Evolutionary conservation across 1,140 invertebrate genomes (phyloP), one percentile per base, ranked within the genome.

Genomic region (Gonioctena quinquepunctata): DNA sequence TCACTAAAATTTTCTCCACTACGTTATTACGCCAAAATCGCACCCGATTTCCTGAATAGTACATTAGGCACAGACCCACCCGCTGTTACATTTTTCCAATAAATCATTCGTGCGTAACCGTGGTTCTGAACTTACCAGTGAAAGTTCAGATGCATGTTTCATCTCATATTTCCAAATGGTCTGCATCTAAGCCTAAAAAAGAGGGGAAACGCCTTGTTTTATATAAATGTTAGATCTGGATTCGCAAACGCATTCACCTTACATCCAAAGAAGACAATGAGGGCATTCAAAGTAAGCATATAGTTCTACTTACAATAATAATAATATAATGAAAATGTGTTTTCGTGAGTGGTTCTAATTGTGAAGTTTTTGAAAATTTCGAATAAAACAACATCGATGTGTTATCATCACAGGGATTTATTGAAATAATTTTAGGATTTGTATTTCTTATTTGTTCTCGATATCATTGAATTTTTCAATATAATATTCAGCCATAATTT

Each of bases 121-220:
- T 26, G 23, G 13, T 27, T 21, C 4, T 0, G 50, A 42, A 21
- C 50, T 54, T 54, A 61, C 16, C 27, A 61, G 59, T 61, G 59
- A 61, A 61, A 61, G 59, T 61, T 27, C 16, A 13, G 23, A 61
- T 61, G 27, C 23, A 61, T 42, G 33, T 42, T 42, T 42, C 33
- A 42, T 61, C 59, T 61, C 18, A 28, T 28, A 61, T 61, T 61
- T 61, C 27, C 26, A 61, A 61, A 61, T 61, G 27, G 21, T 26
- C 21, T 19, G 23, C n/a, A 18, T 19, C 27, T 19, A 16, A 61
- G 18, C 23, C 59, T 61, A 27, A 61, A 61, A 27, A 61, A 61
- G 59, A 61, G 59, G 59, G 59, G 27, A 13, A 61, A 61, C 59
- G 59, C 59, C 59, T 61, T 61, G 59, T 61, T 61, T 61, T 4